These are phyloP conservation scores for Cyclopterus lumpus DNA, from an alignment of 2,797 vertebrate species.

Conservation along the genomic window DNA sequence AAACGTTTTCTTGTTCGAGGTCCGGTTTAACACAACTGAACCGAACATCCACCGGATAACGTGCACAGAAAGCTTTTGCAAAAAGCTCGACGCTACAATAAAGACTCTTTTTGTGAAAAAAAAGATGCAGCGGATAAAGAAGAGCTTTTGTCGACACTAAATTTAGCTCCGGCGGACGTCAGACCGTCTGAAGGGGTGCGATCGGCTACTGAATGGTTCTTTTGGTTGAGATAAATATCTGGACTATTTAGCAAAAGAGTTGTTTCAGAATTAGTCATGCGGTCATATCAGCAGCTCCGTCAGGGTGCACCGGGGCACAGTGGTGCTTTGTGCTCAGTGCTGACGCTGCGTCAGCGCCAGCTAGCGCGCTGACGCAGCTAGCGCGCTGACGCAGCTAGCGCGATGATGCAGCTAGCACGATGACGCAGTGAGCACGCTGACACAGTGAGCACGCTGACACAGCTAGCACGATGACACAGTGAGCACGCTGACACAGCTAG, in stretches of 20 bases:
- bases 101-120: too few relatives aligned
- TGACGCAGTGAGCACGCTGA: too few relatives aligned
- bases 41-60: background rate
- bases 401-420: too few relatives aligned
- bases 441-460: too few relatives aligned
- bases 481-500: too few relatives aligned
- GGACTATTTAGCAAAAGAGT: background rate
- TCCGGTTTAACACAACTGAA: background rate
- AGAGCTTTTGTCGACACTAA: conserved; percentile 15
- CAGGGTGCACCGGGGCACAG: background rate
- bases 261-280: background rate
- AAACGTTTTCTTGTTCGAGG: background rate
- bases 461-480: too few relatives aligned
- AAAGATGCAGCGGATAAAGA: background rate
- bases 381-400: too few relatives aligned
- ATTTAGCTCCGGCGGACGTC: background rate
- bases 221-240: background rate
- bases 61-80: too few relatives aligned
- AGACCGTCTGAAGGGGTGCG: too few relatives aligned
- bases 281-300: background rate
- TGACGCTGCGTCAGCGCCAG: too few relatives aligned
- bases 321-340: background rate
- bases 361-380: too few relatives aligned
- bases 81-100: too few relatives aligned
- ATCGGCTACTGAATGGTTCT: background rate